Evolutionary conservation across 2,797 vertebrate species (phyloP), one percentile per base, ranked within the genome.

Genomic region (Enteromius thamalakanensis): DNA sequence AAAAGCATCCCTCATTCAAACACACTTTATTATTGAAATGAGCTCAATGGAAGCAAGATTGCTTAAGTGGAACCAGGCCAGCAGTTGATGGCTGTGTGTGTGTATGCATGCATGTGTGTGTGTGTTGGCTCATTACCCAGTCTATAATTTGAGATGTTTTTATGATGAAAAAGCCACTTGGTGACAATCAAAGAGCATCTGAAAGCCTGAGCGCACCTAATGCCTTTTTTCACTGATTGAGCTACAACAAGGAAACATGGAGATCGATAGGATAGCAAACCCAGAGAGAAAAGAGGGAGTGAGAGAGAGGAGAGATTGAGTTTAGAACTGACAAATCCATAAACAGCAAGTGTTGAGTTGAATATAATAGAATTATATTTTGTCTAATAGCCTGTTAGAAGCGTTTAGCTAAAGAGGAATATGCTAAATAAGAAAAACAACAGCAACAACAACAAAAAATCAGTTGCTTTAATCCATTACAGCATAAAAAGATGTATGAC

Each of bases 141-240:
- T 82, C 74, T 82, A 82, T 79, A 72, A 85, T 78, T 64, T 82
- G 65, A 82, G 74, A 79, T 77, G 65, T 85, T 81, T 82, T 82
- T 82, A 82, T 78, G 80, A 82, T 81, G 84, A 77, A 78, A 72
- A 83, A 82, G 75, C 65, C 84, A 85, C 84, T 82, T 82, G 75
- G 84, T 72, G 74, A 85, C 80, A 85, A 85, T 85, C 84, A 82
- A 71, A 83, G 80, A 74, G 84, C 80, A 82, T 64, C 75, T 82
- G 75, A 82, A 70, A 76, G 79, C 74, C 64, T 62, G 53, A 79
- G 76, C 74, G 21, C 79, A 71, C 80, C 84, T 82, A 83, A 83
- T 83, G 81, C 53, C 40, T 83, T 45, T 70, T 32, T 83, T 40
- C 26, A 49, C 74, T 77, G 79, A 70, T 72, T 51, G 42, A 77